Base-by-base conservation (phyloP, 2,113 vertebrate species). In the Procavia capensis region DNA sequence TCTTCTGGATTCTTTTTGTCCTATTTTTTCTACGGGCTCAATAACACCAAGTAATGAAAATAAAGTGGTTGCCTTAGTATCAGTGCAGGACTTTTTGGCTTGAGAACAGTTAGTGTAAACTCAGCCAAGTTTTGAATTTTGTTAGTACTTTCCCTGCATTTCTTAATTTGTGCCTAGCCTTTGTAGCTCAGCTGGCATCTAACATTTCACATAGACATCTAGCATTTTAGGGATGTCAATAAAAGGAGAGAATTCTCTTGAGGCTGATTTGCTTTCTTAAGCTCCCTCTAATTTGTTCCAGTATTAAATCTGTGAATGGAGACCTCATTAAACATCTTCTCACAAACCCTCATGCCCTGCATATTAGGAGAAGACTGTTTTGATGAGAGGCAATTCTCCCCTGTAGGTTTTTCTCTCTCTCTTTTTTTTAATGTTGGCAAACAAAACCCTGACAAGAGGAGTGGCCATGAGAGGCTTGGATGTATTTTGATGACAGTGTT, bases 281-380 rank as follows among this genome's bases (percentile, higher is more conserved):
- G 86, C 68, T 74, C 85, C 78, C 89, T 90, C 85, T 97, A 45
- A 97, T 97, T 97, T 96, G 93, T 97, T 97, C 97, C 97, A 97
- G 95, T 80, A 91, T 96, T 97, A 84, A 95, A 95, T 64, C 83
- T 86, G 76, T 96, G 88, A 82, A 9, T 0, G 6, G 70, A 96
- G 94, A 95, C 74, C 97, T 97, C 95, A 84, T 88, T 98, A 97
- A 93, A 74, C 72, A 92, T 63, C 76, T 94, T 96, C 87, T 70
- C 89, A 47, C 43, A 4, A 45, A 83, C 66, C 90, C 85, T 91
- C 41, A n/a, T 36, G 0, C 11, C 14, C 3, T 2, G 57, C 76
- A 14, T 66, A 86, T 78, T 39, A 74, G 95, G 64, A 75, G 83
- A 86, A 84, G 66, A n/a, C 43, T 0, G 4, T 80, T 91, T 86